Percentiles rank a stretch among this genome's conserved stretches.
Conservation (phyloP, 2,888 invertebrate genomes). For the Timandra comae region DNA sequence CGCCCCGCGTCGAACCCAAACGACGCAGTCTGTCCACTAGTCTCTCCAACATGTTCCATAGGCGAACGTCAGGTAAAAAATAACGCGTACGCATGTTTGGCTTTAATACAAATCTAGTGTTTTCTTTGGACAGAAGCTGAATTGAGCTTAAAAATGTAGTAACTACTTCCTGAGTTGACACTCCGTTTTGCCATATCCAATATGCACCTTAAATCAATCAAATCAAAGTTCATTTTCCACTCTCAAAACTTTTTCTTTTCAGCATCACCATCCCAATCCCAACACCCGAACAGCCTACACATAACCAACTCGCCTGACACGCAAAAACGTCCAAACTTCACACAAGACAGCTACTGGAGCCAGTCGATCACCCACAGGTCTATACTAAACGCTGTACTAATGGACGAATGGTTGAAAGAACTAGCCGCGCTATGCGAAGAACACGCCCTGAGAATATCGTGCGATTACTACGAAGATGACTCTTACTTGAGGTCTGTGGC, state of each 20-base stretch:
- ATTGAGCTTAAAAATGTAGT: too few relatives aligned
- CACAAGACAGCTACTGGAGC: slow-evolving; percentile 66
- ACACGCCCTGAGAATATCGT: slow-evolving; percentile 81
- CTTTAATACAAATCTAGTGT: too few relatives aligned
- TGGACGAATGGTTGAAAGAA: slow-evolving; percentile 98
- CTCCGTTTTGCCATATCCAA: too few relatives aligned
- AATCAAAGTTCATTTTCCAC: too few relatives aligned
- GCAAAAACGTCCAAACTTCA: slow-evolving; percentile 49
- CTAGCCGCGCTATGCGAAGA: slow-evolving; percentile 96
- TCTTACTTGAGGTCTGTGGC: slow-evolving; percentile 52
- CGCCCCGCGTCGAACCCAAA: slow-evolving; percentile 80
- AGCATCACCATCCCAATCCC: slow-evolving; percentile 38
- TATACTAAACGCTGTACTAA: slow-evolving; percentile 83
- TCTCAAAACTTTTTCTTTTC: slow-evolving; percentile 6
- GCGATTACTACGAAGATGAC: slow-evolving; percentile 52
- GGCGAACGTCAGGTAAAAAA: slow-evolving; percentile 72
- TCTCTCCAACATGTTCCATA: slow-evolving; percentile 85
- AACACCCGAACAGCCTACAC: slow-evolving; percentile 34
- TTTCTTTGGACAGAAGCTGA: too few relatives aligned
- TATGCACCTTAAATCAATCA: too few relatives aligned
- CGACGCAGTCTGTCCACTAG: slow-evolving; percentile 85
- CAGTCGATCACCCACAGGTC: slow-evolving; percentile 60
- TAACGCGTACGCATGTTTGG: too few relatives aligned
- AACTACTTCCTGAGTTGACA: too few relatives aligned
- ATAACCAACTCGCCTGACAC: slow-evolving; percentile 30